A percentile compares a stretch with the other conserved stretches of the same genome.
Evolutionary conservation across 2,113 vertebrate genomes (phyloP).

Genomic region (Thymallus thymallus): DNA sequence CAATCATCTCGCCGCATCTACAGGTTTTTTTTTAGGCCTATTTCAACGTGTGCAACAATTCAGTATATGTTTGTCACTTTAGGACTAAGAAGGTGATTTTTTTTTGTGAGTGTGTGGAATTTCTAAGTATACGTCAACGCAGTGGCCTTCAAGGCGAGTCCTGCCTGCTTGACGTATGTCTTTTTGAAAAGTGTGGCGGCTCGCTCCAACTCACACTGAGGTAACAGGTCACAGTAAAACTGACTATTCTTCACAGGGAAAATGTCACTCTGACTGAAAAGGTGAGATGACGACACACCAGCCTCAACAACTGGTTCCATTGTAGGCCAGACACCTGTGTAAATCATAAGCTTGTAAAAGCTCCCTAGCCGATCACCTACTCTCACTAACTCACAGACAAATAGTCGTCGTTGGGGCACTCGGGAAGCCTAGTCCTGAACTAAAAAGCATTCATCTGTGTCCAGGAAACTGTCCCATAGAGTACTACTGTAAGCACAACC

Average conservation of each 20-base stretch:
- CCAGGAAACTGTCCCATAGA: background rate
- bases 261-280: background rate
- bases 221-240: background rate
- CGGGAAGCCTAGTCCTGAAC: background rate
- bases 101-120: background rate
- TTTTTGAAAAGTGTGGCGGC: background rate
- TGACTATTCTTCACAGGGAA: background rate
- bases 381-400: background rate
- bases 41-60: too few relatives aligned
- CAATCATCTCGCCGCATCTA: background rate
- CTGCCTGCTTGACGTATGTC: background rate
- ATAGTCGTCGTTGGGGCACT: background rate
- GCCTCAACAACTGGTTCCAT: background rate
- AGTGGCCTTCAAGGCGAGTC: background rate
- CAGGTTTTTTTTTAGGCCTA: too few relatives aligned
- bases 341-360: background rate
- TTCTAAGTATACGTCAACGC: background rate
- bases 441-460: background rate
- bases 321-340: background rate
- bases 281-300: background rate
- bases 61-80: background rate
- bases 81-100: background rate
- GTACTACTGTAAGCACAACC: too few relatives aligned
- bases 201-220: background rate
- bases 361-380: too few relatives aligned